phyloP scores from a whole-genome alignment of 2,888 invertebrate species.

The Lycophotia porphyrea region DNA sequence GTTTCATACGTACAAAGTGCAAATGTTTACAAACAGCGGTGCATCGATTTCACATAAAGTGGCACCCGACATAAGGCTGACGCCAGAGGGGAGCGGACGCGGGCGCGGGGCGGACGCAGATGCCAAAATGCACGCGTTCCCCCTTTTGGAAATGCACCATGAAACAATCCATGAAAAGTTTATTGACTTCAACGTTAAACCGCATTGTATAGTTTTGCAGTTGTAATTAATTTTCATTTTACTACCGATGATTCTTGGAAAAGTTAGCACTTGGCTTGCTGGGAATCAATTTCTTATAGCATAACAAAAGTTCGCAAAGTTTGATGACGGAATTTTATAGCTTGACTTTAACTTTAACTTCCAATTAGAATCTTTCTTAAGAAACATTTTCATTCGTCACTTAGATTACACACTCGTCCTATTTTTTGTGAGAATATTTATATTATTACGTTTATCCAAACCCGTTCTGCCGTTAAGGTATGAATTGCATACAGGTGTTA shows the following conservation, averaged over 20 bases:
- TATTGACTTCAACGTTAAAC: constrained; percentile 10
- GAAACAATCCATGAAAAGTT: constrained; percentile 18
- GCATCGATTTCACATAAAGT: constrained; percentile 90
- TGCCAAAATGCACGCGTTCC: constrained; percentile 47
- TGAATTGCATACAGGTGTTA: neutral
- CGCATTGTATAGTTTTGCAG: neutral
- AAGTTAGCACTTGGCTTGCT: neutral
- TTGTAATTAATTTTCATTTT: constrained; percentile 1
- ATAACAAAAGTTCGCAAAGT: neutral
- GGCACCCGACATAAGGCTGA: constrained; percentile 66
- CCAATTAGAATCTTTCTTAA: neutral
- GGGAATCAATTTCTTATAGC: neutral
- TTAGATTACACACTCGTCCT: neutral
- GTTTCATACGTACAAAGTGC: constrained; percentile 69
- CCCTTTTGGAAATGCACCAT: constrained; percentile 16
- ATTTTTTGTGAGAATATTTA: neutral
- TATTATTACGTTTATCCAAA: neutral
- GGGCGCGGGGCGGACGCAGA: constrained; percentile 51
- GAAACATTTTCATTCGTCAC: neutral
- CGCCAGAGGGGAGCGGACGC: constrained; percentile 51
- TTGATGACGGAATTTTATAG: neutral
- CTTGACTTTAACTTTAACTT: too few relatives aligned
- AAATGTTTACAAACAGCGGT: constrained; percentile 89
- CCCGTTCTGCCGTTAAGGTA: neutral
- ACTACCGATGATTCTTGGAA: neutral